phyloP scores from a whole-genome alignment of 2,888 invertebrate genomes.

The Ophion obscuratus region DNA sequence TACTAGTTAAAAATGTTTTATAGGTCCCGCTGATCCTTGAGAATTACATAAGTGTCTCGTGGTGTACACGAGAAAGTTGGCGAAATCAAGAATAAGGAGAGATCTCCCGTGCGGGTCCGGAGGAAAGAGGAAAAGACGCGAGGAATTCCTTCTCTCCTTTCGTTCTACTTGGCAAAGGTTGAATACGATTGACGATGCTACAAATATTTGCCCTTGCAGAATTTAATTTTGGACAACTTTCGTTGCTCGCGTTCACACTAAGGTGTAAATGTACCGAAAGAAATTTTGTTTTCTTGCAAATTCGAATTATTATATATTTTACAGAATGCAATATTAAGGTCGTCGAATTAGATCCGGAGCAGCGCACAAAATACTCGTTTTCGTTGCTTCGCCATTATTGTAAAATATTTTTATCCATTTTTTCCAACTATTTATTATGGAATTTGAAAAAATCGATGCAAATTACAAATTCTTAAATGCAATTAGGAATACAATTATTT shows the following conservation, averaged over 20 bases:
- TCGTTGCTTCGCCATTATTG: too few relatives aligned
- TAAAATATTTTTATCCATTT: too few relatives aligned
- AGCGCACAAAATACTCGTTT: too few relatives aligned
- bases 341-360: too few relatives aligned
- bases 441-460: too few relatives aligned
- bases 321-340: too few relatives aligned
- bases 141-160: constrained; percentile 29
- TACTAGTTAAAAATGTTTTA: neutral
- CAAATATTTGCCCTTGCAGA: neutral
- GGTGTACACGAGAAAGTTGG: constrained; percentile 35
- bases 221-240: neutral
- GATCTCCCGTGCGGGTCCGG: constrained; percentile 43
- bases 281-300: too few relatives aligned
- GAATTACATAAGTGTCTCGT: constrained; percentile 27
- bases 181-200: constrained; percentile 9
- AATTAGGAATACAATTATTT: too few relatives aligned
- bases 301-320: too few relatives aligned
- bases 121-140: constrained; percentile 32
- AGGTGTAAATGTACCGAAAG: too few relatives aligned
- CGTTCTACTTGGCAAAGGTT: constrained; percentile 31
- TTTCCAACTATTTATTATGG: neutral
- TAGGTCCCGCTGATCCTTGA: neutral
- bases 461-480: too few relatives aligned
- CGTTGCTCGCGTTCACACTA: neutral
- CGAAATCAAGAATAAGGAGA: constrained; percentile 56